phyloP scores from a whole-genome alignment of 1,140 invertebrate genomes.

The Plectrocnemia conspersa region DNA sequence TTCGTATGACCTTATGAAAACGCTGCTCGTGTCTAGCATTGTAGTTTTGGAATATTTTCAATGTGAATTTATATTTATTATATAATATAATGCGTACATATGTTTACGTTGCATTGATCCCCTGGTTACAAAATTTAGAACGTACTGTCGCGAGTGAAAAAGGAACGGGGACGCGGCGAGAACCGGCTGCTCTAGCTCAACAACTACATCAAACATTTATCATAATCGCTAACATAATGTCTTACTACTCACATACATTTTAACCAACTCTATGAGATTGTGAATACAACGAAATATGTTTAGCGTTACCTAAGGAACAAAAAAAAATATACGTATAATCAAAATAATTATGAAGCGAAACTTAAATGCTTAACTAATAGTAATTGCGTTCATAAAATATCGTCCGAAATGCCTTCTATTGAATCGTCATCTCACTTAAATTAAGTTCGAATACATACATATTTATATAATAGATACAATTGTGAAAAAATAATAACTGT shows the following conservation, averaged over 20 bases:
- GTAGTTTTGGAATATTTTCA: neutral
- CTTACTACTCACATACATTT: slow-evolving; percentile 26
- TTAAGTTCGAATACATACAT: too few relatives aligned
- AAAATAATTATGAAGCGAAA: slow-evolving; percentile 29
- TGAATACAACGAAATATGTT: slow-evolving; percentile 24
- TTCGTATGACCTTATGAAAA: slow-evolving; percentile 13
- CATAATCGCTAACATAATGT: slow-evolving; percentile 25
- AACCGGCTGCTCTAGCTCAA: slow-evolving; percentile 20
- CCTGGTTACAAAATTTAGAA: slow-evolving; percentile 9
- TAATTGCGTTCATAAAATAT: slow-evolving; percentile 18
- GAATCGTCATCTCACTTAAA: too few relatives aligned
- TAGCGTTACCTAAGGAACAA: slow-evolving; percentile 21
- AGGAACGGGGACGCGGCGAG: slow-evolving; percentile 12
- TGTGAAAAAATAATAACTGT: slow-evolving; percentile 15
- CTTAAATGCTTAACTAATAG: slow-evolving; percentile 34
- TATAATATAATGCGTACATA: neutral
- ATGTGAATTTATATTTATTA: slow-evolving; percentile 2
- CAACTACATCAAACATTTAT: slow-evolving; percentile 25
- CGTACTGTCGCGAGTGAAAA: neutral
- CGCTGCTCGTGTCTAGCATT: slow-evolving; percentile 16
- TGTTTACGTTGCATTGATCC: slow-evolving; percentile 21
- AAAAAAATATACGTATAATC: slow-evolving; percentile 12
- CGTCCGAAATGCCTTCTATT: slow-evolving; percentile 22
- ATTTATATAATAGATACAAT: slow-evolving; percentile 12
- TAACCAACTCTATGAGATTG: slow-evolving; percentile 31